Percentiles rank a stretch among this genome's conserved stretches.
Conservation (phyloP, 2,888 invertebrate genomes). For the Baronia brevicornis region DNA sequence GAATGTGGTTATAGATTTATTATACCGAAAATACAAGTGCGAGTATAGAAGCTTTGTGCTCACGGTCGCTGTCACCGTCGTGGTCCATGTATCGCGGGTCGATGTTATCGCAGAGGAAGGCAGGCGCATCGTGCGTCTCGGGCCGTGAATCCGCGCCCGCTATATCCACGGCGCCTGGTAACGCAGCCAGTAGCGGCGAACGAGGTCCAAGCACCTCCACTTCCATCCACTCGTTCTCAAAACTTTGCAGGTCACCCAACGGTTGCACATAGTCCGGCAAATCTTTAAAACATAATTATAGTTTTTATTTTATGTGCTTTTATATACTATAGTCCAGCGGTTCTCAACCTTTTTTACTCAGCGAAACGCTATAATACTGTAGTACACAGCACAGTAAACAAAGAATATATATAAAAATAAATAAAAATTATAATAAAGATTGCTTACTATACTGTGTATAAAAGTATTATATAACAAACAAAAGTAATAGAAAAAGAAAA, state of each 20-base stretch:
- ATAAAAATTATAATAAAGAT: no score
- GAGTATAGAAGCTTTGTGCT: slow-evolving; percentile 26
- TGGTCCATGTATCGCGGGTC: slow-evolving; percentile 73
- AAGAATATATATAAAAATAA: no score
- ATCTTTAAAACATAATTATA: slow-evolving; percentile 26
- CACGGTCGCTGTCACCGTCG: slow-evolving; percentile 68
- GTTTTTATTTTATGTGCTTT: no score
- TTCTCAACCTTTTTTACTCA: no score
- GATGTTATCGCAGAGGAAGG: slow-evolving; percentile 77
- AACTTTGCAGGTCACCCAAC: slow-evolving; percentile 84
- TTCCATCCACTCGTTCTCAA: slow-evolving; percentile 95
- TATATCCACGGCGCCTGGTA: slow-evolving; percentile 50
- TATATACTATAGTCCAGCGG: no score
- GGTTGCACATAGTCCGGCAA: slow-evolving; percentile 78
- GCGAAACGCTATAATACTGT: no score
- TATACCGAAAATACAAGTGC: no score
- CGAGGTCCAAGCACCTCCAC: slow-evolving; percentile 83
- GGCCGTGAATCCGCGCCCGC: slow-evolving; percentile 38
- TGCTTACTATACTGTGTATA: no score
- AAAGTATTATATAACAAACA: no score
- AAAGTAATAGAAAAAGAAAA: no score
- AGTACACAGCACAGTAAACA: no score
- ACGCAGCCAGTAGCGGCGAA: slow-evolving; percentile 52
- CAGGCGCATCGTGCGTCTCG: slow-evolving; percentile 69
- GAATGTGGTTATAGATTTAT: no score